phyloP scores from a whole-genome alignment of 2,888 invertebrate species.

The Phragmatobia fuliginosa region DNA sequence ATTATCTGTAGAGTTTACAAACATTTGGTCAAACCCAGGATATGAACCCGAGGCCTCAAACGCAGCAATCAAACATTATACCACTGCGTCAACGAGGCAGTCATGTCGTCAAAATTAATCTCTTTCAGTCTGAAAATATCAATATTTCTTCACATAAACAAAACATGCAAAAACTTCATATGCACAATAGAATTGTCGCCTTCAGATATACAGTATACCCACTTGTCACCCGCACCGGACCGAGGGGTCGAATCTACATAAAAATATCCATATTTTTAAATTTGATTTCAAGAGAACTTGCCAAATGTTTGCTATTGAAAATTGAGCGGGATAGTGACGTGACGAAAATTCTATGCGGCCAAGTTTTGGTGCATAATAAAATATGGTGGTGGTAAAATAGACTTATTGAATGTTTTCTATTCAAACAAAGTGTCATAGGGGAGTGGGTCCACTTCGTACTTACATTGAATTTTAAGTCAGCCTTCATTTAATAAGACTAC shows the following conservation, averaged over 20 bases:
- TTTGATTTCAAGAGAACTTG: constrained; percentile 80
- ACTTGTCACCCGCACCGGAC: constrained; percentile 79
- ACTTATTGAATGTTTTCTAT: constrained; percentile 57
- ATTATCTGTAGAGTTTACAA: too few relatives aligned
- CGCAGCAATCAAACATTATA: too few relatives aligned
- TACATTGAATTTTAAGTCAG: constrained; percentile 17
- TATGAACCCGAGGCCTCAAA: too few relatives aligned
- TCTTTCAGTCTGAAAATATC: not conserved
- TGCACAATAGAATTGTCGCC: constrained; percentile 63
- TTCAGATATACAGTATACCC: constrained; percentile 64
- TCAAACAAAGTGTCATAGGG: constrained; percentile 29
- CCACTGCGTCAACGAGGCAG: too few relatives aligned
- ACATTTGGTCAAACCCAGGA: too few relatives aligned
- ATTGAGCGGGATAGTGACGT: constrained; percentile 80
- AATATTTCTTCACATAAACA: constrained; percentile 16
- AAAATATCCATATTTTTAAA: constrained; percentile 85
- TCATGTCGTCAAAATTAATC: not conserved
- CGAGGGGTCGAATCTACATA: constrained; percentile 78
- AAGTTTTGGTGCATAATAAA: constrained; percentile 68
- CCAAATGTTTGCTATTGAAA: constrained; percentile 86
- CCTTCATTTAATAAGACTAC: not conserved
- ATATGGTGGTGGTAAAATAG: too few relatives aligned
- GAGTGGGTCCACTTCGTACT: constrained; percentile 11
- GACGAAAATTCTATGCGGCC: constrained; percentile 79
- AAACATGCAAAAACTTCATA: constrained; percentile 63